Percentiles rank a stretch among this genome's conserved stretches.
Conservation (phyloP, 1,140 invertebrate species). For the Rhopalosiphum padi region DNA sequence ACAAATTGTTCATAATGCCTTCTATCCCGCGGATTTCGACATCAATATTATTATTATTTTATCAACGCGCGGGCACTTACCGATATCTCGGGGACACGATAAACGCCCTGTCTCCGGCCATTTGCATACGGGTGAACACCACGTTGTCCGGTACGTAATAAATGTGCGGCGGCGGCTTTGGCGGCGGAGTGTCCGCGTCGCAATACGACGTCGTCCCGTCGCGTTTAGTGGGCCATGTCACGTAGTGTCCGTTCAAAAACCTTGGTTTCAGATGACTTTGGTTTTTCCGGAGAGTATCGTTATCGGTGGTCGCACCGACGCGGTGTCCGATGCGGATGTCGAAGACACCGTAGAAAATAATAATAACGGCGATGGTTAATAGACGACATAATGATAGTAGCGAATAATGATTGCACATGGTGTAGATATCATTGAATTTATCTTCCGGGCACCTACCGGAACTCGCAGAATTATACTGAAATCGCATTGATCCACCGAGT, state of each 20-base stretch:
- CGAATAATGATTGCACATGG: not conserved
- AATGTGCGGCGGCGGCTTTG: not conserved
- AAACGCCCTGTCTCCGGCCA: conserved; percentile 1
- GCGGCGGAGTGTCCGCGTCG: not conserved
- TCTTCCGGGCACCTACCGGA: no score
- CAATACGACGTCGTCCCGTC: not conserved
- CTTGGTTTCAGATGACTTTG: not conserved
- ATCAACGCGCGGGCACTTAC: not conserved
- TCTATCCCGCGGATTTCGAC: no score
- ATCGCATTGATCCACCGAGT: not conserved
- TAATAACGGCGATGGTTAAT: not conserved
- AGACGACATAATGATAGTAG: not conserved
- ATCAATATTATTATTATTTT: no score
- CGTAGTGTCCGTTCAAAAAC: not conserved
- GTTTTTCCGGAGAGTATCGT: not conserved
- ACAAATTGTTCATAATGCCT: no score
- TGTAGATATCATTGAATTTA: no score
- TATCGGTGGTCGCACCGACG: not conserved
- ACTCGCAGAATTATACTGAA: not conserved
- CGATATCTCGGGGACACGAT: not conserved
- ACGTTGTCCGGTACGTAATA: not conserved
- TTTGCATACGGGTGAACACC: conserved; percentile 21
- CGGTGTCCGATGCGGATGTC: no score
- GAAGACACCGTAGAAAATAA: not conserved
- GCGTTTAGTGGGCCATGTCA: not conserved